Evolutionary conservation across 2,888 invertebrate genomes (phyloP).

Genomic region (Stenodera caucasica): DNA sequence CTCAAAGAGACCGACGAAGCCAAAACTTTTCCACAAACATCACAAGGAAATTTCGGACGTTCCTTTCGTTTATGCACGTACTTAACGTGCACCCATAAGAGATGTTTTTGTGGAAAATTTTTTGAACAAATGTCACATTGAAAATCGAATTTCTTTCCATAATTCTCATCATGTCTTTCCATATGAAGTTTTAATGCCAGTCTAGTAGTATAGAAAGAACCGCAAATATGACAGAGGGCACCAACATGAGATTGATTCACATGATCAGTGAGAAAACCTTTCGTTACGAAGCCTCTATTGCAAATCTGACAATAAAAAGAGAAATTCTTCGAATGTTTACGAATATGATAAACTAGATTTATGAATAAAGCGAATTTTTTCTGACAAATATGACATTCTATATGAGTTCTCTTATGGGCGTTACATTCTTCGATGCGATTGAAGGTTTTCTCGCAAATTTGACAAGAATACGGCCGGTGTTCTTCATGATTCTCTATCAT

Average conservation of each 20-base stretch:
- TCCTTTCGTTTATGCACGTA: background rate
- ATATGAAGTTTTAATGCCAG: background rate
- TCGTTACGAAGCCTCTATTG: background rate
- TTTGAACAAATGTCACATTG: slow-evolving; percentile 1
- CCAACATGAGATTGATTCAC: background rate
- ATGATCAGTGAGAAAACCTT: no score
- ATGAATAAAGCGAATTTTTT: background rate
- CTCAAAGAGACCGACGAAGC: slow-evolving; percentile 45
- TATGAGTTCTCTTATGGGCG: background rate
- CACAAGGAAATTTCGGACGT: background rate
- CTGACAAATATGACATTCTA: background rate
- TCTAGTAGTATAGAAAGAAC: background rate
- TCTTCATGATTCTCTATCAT: background rate
- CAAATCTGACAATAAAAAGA: background rate
- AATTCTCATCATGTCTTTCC: background rate
- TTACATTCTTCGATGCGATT: background rate
- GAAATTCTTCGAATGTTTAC: background rate
- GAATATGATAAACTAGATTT: background rate
- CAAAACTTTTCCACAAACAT: slow-evolving; percentile 13
- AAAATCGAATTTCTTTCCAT: background rate
- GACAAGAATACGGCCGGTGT: background rate
- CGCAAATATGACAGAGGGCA: slow-evolving; percentile 11
- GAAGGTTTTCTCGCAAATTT: background rate
- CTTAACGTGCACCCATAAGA: background rate
- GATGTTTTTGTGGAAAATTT: background rate